phyloP scores from a whole-genome alignment of 2,888 invertebrate species.

The Nebria salina region DNA sequence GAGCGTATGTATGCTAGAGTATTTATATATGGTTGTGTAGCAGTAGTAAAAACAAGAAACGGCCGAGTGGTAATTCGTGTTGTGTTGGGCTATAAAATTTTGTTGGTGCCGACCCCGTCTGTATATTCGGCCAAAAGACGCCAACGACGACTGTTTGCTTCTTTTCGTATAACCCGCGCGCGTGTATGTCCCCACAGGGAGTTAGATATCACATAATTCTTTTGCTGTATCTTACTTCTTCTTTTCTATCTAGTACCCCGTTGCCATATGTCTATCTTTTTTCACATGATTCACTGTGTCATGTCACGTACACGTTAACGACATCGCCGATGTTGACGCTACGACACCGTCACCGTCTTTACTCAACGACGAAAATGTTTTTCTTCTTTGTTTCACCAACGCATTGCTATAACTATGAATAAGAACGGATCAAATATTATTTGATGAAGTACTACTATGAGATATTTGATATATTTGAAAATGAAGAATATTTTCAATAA shows the following conservation, averaged over 20 bases:
- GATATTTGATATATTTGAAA: too few species aligned
- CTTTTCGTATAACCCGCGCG: constrained; percentile 24
- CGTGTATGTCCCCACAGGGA: constrained; percentile 25
- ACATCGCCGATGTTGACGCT: constrained; percentile 11
- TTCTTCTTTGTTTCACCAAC: not conserved
- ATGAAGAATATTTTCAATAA: too few species aligned
- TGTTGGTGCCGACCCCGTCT: constrained; percentile 6
- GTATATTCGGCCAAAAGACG: constrained; percentile 11
- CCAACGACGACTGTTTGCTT: constrained; percentile 11
- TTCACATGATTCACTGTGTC: constrained; percentile 39
- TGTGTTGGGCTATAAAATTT: constrained; percentile 18
- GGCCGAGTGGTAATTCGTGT: not conserved
- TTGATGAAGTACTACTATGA: too few species aligned
- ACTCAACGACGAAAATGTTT: not conserved
- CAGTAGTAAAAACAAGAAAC: not conserved
- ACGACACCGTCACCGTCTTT: constrained; percentile 7
- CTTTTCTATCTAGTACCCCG: not conserved
- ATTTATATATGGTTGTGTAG: not conserved
- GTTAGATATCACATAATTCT: constrained; percentile 43
- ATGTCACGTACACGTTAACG: constrained; percentile 42
- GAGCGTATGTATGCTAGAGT: too few species aligned
- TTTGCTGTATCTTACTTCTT: constrained; percentile 18
- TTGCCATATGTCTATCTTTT: constrained; percentile 9
- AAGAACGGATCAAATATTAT: too few species aligned
- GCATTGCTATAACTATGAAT: not conserved